These are phyloP conservation scores for Fissipunctia ypsillon DNA, from an alignment of 2,888 invertebrate genomes.

Conservation along the genomic window DNA sequence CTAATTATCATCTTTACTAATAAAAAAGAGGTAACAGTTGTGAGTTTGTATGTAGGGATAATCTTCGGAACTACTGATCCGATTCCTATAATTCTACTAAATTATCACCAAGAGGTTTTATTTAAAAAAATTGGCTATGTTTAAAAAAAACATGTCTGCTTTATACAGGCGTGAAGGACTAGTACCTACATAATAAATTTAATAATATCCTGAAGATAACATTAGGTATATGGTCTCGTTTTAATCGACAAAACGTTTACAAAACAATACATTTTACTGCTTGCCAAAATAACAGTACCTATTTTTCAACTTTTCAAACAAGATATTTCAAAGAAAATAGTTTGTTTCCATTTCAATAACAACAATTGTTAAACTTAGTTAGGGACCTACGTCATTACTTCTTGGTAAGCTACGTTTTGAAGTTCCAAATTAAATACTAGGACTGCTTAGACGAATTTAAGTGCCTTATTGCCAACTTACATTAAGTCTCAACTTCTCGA, in stretches of 20 bases:
- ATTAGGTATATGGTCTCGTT: no score
- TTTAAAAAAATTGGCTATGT: no score
- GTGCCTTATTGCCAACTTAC: slow-evolving; percentile 30
- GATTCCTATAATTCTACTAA: no score
- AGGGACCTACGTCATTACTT: slow-evolving; percentile 2
- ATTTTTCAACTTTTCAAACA: neutral
- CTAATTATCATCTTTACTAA: no score
- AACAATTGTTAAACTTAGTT: slow-evolving; percentile 19
- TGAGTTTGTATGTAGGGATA: no score
- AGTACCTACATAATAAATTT: no score
- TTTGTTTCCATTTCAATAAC: slow-evolving; percentile 8
- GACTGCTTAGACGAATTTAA: slow-evolving; percentile 26
- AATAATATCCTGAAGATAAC: no score
- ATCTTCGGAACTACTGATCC: no score
- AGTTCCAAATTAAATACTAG: slow-evolving; percentile 37
- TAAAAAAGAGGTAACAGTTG: no score
- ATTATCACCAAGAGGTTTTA: no score
- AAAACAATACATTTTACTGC: neutral
- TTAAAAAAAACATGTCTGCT: no score
- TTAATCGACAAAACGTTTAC: neutral
- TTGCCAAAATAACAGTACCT: neutral
- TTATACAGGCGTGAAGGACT: no score
- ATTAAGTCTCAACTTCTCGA: slow-evolving; percentile 20
- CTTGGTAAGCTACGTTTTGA: slow-evolving; percentile 22
- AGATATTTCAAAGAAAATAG: neutral